Conservation (phyloP, 2,113 vertebrate genomes). For the Rhynchomys soricoides region DNA sequence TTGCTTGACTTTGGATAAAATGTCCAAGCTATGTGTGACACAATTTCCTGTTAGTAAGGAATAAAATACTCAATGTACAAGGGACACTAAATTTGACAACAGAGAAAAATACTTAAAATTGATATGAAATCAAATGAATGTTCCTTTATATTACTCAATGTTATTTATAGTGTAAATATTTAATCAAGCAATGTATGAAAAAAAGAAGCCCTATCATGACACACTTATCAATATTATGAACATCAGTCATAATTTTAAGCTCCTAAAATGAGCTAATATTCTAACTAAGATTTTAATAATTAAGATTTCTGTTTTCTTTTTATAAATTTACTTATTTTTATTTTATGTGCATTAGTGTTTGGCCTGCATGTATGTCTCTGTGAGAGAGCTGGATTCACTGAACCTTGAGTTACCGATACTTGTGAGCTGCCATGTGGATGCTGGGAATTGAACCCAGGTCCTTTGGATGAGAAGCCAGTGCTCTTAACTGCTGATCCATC, state of each 20-base stretch:
- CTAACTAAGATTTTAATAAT: not conserved
- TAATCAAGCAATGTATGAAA: constrained; percentile 16
- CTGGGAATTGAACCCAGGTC: not conserved
- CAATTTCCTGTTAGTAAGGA: constrained; percentile 16
- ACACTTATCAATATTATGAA: not conserved
- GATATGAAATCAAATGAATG: constrained; percentile 5
- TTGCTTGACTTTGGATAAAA: constrained; percentile 13
- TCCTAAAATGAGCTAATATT: constrained; percentile 28
- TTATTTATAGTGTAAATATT: not conserved
- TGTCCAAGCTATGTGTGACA: constrained; percentile 5
- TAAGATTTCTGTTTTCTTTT: not conserved
- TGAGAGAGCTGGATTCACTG: too few relatives aligned
- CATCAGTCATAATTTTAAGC: not conserved
- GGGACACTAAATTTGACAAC: not conserved
- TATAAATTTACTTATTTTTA: too few relatives aligned
- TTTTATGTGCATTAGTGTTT: too few relatives aligned
- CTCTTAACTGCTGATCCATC: not conserved
- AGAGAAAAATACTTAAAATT: constrained; percentile 14
- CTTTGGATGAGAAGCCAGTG: too few relatives aligned
- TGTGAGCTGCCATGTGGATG: too few relatives aligned
- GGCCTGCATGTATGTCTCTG: too few relatives aligned
- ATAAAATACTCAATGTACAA: not conserved
- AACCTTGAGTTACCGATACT: too few relatives aligned
- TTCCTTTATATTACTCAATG: constrained; percentile 23
- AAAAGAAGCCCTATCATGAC: not conserved